Base-by-base conservation (phyloP, 2,888 invertebrate species). In the Tridacna gigas region DNA sequence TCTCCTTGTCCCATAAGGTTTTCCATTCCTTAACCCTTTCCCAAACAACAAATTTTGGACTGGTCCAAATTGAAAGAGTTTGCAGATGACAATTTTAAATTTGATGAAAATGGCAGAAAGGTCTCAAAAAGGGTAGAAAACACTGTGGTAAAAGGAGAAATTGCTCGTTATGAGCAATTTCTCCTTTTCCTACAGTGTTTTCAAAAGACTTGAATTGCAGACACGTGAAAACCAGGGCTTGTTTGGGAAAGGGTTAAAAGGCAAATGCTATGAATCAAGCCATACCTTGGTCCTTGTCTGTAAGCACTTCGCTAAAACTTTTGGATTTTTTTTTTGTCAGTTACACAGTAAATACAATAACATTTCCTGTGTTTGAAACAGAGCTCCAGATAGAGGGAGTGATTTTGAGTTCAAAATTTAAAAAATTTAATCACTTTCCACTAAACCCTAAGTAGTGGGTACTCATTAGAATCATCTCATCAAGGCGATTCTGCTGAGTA, bases 321-420 rank as follows among this genome's bases (percentile, higher is more conserved):
- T n/a, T n/a, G n/a, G n/a, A n/a, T n/a, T n/a, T n/a, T n/a, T n/a
- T n/a, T n/a, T n/a, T n/a, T n/a, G n/a, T n/a, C n/a, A n/a, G n/a
- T n/a, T n/a, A n/a, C n/a, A n/a, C n/a, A n/a, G n/a, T n/a, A n/a
- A n/a, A n/a, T n/a, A 56, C 9, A n/a, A 20, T 56, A 3, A 3
- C n/a, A n/a, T 18, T n/a, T 9, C 18, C 18, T 20, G 18, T 20
- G n/a, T n/a, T n/a, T n/a, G n/a, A n/a, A 20, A 1, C 56, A 56
- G 56, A 63, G 63, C n/a, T 63, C n/a, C 63, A 63, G 22, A 63
- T 22, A 63, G 63, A 63, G 63, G 63, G 25, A 3, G 63, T 63
- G 22, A 63, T 13, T 1, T 13, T 1, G 12, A 5, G n/a, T 18
- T 63, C 63, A 11, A 63, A 63, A 63, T n/a, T n/a, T 9, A 13